A percentile compares a stretch with the other conserved stretches of the same genome.
Conservation (phyloP, 2,797 vertebrate species). For the Taenioides sp. region DNA sequence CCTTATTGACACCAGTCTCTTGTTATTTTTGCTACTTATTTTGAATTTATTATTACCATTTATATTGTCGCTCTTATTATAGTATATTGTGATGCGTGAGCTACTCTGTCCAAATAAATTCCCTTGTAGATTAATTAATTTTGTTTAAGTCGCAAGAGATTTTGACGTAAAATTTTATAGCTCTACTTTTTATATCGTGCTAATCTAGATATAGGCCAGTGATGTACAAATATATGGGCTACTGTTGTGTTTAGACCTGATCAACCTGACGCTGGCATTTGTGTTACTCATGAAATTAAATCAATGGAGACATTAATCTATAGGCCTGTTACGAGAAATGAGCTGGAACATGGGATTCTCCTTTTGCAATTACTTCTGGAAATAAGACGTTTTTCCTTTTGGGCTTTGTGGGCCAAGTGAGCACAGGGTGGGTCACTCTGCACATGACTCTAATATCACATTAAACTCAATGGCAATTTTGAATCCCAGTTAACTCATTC, state of each 20-base stretch:
- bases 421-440: slow-evolving; percentile 15
- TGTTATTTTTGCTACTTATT: too few relatives aligned
- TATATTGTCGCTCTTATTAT: too few relatives aligned
- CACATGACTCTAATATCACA: not conserved
- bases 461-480: not conserved
- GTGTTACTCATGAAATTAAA: slow-evolving; percentile 50
- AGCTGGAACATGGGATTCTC: slow-evolving; percentile 48
- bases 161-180: not conserved
- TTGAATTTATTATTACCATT: too few relatives aligned
- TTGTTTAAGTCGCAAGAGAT: not conserved
- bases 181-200: not conserved
- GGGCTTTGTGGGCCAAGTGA: slow-evolving; percentile 4
- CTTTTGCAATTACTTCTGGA: slow-evolving; percentile 42
- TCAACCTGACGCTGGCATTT: slow-evolving; percentile 22
- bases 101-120: too few relatives aligned
- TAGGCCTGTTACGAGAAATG: slow-evolving; percentile 49
- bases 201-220: not conserved
- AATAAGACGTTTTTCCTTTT: slow-evolving; percentile 20
- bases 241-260: slow-evolving; percentile 18
- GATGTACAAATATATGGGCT: not conserved
- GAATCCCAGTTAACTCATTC: not conserved
- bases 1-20: too few relatives aligned
- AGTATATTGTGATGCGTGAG: too few relatives aligned
- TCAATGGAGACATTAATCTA: slow-evolving; percentile 52
- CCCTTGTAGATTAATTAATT: not conserved